Conservation (phyloP, 2,113 vertebrate species). For the Trematomus loennbergii region DNA sequence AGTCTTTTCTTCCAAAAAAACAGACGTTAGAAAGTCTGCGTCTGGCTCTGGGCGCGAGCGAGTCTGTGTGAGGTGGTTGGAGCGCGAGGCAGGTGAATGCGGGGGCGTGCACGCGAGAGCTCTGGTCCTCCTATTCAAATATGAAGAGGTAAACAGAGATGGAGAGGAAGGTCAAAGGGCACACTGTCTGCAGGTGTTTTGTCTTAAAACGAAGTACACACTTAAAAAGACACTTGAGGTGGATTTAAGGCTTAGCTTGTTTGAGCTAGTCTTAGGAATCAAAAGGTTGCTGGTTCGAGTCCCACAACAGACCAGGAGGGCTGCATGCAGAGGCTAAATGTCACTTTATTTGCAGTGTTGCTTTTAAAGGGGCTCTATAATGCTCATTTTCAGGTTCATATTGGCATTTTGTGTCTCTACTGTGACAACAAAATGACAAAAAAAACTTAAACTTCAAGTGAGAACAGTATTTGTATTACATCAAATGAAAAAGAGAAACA, state of each 20-base stretch:
- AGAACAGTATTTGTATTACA: too few relatives aligned
- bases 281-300: too few relatives aligned
- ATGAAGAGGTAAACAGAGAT: conserved; percentile 47
- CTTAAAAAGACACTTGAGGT: too few relatives aligned
- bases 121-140: conserved; percentile 42
- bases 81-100: conserved; percentile 19
- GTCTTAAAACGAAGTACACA: neutral
- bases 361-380: too few relatives aligned
- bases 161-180: conserved; percentile 7
- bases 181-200: neutral
- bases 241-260: too few relatives aligned
- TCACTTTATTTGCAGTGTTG: too few relatives aligned
- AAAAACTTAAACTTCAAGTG: too few relatives aligned
- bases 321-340: too few relatives aligned
- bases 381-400: neutral
- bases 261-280: too few relatives aligned
- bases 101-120: conserved; percentile 30
- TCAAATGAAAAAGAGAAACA: too few relatives aligned
- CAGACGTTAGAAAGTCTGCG: neutral
- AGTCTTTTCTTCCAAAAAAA: fast-evolving
- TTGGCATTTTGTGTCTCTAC: neutral
- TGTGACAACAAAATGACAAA: too few relatives aligned
- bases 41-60: neutral
- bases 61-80: neutral
- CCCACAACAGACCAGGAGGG: too few relatives aligned